These are phyloP conservation scores for Tethya wilhelma DNA, from an alignment of 37 sponge, comb jelly and placozoan species.

Conservation along the genomic window DNA sequence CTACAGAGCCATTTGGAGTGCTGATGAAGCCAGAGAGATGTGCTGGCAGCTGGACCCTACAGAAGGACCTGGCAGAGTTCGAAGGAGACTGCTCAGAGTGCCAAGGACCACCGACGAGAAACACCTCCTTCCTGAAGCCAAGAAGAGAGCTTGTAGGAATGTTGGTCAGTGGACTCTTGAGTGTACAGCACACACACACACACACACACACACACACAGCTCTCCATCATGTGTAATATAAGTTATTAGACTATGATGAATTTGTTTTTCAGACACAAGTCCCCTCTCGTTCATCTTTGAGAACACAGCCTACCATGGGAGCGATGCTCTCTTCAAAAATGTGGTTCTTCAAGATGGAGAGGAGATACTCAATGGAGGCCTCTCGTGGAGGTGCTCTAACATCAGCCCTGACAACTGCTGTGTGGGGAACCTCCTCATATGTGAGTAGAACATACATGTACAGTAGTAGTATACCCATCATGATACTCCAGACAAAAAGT, in stretches of 20 bases:
- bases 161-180: background rate
- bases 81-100: slow-evolving; percentile 75
- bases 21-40: slow-evolving; percentile 75
- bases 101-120: slow-evolving; percentile 52
- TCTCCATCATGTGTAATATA: background rate
- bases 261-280: slow-evolving; percentile 7
- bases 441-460: slow-evolving; percentile 39
- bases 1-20: slow-evolving; percentile 75
- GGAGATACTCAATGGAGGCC: slow-evolving; percentile 10
- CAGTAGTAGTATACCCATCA: background rate
- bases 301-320: slow-evolving; percentile 54
- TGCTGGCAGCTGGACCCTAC: slow-evolving; percentile 96
- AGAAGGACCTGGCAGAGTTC: slow-evolving; percentile 85
- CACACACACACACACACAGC: slow-evolving; percentile 6
- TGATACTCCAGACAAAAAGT: background rate
- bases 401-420: slow-evolving; percentile 82
- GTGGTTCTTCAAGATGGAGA: slow-evolving; percentile 47
- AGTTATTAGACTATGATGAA: too few species aligned
- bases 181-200: slow-evolving; percentile 16
- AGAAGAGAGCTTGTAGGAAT: background rate
- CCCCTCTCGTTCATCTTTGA: slow-evolving; percentile 79
- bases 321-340: slow-evolving; percentile 36
- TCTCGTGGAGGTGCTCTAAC: slow-evolving; percentile 41
- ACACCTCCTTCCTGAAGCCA: slow-evolving; percentile 64
- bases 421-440: slow-evolving; percentile 58